Evolutionary conservation across 2,888 invertebrate genomes (phyloP).

Genomic region (Graphium colonna): DNA sequence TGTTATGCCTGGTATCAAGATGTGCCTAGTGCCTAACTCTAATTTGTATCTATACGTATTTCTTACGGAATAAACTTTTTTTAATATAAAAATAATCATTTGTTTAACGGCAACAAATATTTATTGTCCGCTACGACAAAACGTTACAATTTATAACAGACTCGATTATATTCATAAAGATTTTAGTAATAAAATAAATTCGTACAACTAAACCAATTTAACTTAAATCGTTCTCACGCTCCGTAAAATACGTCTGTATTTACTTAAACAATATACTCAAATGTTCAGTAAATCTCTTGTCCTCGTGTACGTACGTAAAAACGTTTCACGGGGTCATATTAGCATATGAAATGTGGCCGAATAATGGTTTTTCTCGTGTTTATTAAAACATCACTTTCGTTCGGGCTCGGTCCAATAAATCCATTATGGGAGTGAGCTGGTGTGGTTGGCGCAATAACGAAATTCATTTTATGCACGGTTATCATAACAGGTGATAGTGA

Average conservation of each 20-base stretch:
- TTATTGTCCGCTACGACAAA: neutral
- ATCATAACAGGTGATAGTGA: neutral
- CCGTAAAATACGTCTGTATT: neutral
- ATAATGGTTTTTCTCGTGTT: conserved; percentile 14
- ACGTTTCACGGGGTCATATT: conserved; percentile 10
- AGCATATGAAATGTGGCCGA: conserved; percentile 15
- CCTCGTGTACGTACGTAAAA: conserved; percentile 4
- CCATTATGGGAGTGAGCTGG: conserved; percentile 1
- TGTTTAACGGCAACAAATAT: no score
- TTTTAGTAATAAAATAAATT: neutral
- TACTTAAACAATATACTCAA: conserved; percentile 9
- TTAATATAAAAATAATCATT: no score
- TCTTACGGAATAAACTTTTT: no score
- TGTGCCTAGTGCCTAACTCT: no score
- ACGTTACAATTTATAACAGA: neutral
- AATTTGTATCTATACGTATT: no score
- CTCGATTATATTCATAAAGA: neutral
- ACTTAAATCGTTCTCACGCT: no score
- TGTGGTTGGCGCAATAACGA: no score
- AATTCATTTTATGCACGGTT: neutral
- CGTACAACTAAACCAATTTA: neutral
- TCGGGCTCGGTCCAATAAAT: conserved; percentile 3
- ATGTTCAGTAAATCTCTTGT: conserved; percentile 10
- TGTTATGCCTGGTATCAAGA: no score
- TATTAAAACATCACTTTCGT: conserved; percentile 14